Percentiles rank a stretch among this genome's conserved stretches.
phyloP scores from a whole-genome alignment of 1,140 invertebrate species.

The Zaprionus tsacasi region DNA sequence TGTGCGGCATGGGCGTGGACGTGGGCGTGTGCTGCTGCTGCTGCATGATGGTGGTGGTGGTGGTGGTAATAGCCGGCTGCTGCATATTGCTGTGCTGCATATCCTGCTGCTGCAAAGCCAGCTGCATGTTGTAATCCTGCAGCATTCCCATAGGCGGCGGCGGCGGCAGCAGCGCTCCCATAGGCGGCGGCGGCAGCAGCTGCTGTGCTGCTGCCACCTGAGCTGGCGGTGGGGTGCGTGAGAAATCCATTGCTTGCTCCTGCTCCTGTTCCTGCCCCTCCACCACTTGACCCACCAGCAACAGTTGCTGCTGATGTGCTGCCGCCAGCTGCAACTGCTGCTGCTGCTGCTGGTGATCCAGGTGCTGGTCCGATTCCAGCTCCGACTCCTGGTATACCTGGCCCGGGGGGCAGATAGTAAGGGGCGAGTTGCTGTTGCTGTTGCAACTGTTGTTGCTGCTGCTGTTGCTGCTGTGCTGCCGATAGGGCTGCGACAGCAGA shows the following conservation, averaged over 20 bases:
- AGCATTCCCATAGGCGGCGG: constrained; percentile 66
- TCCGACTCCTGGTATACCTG: constrained; percentile 51
- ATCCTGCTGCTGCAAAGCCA: constrained; percentile 78
- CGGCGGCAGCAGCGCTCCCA: constrained; percentile 74
- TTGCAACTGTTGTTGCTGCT: constrained; percentile 64
- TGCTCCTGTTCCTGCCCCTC: constrained; percentile 48
- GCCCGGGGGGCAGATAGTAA: constrained; percentile 59
- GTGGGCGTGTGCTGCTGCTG: constrained; percentile 15
- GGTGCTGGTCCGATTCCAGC: constrained; percentile 34
- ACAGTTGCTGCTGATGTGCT: constrained; percentile 38
- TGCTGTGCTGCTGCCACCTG: constrained; percentile 61
- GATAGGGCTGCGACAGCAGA: constrained; percentile 63
- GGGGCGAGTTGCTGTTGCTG: constrained; percentile 68
- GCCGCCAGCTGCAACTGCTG: constrained; percentile 45
- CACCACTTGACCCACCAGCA: constrained; percentile 45
- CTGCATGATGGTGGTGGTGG: constrained; percentile 1
- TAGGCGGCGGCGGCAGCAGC: constrained; percentile 75
- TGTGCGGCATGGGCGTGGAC: constrained; percentile 20
- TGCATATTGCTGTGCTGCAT: constrained; percentile 75
- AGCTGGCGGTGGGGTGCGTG: constrained; percentile 60
- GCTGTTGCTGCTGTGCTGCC: constrained; percentile 39
- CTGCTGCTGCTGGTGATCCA: constrained; percentile 61
- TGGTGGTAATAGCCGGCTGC: constrained; percentile 76
- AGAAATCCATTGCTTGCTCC: constrained; percentile 70
- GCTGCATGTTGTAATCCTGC: constrained; percentile 76